Evolutionary conservation across 2,113 vertebrate species (phyloP).

Genomic region (Symphodus melops): DNA sequence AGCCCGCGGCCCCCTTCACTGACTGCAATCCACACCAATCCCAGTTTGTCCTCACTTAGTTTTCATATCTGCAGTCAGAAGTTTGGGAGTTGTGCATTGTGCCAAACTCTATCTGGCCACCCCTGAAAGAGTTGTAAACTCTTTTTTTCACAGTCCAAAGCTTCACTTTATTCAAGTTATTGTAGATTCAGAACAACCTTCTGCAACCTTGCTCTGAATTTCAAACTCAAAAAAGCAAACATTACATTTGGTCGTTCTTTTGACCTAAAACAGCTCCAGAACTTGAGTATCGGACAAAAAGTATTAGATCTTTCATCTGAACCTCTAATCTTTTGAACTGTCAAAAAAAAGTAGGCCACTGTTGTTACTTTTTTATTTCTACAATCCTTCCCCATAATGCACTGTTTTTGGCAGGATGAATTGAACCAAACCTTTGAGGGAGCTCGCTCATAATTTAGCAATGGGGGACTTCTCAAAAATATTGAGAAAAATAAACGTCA

Average conservation of each 20-base stretch:
- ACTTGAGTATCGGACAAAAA: neutral
- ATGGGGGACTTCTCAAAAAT: too few relatives aligned
- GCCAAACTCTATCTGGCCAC: neutral
- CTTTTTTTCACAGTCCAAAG: neutral
- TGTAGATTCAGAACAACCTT: too few relatives aligned
- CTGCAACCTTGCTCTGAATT: neutral
- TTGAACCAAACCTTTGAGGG: too few relatives aligned
- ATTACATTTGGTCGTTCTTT: neutral
- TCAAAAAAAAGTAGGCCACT: too few relatives aligned
- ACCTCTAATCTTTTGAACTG: neutral
- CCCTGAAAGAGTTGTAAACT: neutral
- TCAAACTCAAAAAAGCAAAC: neutral
- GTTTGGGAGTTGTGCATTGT: constrained; percentile 8
- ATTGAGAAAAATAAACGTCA: too few relatives aligned
- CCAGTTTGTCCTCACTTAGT: neutral
- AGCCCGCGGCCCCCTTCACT: constrained; percentile 28
- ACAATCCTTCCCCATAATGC: too few relatives aligned
- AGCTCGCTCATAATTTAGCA: too few relatives aligned
- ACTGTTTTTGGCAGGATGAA: too few relatives aligned
- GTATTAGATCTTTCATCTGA: neutral
- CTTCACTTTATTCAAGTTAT: neutral
- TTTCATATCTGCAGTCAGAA: constrained; percentile 13
- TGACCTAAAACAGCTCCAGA: neutral
- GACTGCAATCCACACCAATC: constrained; percentile 6
- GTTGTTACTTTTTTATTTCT: too few relatives aligned